phyloP scores from a whole-genome alignment of 2,797 vertebrate genomes.

The Syndactyla subalaris region DNA sequence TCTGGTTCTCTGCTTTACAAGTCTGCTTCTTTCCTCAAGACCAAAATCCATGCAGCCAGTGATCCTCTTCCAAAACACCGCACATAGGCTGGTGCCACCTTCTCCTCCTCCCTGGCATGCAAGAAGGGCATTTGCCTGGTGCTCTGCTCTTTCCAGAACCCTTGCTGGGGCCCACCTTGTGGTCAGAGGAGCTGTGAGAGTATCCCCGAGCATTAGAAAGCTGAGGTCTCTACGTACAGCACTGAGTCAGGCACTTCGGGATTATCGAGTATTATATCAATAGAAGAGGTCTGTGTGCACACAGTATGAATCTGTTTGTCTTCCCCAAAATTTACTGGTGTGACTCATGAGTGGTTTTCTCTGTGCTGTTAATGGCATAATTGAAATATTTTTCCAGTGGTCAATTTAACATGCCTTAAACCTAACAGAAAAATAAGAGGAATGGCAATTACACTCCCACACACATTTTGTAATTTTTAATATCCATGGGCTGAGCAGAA shows the following conservation, averaged over 20 bases:
- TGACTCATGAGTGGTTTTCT: constrained; percentile 50
- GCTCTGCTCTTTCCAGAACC: neutral
- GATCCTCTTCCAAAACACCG: neutral
- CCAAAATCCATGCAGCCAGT: neutral
- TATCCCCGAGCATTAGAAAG: neutral
- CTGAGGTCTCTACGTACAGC: neutral
- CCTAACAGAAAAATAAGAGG: neutral
- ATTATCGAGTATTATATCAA: constrained; percentile 30
- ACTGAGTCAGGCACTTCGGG: neutral
- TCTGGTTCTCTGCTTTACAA: neutral
- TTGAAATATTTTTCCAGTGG: constrained; percentile 44
- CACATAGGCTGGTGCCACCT: neutral
- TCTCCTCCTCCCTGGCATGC: fast-evolving
- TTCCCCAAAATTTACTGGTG: constrained; percentile 53
- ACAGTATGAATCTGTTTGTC: constrained; percentile 45
- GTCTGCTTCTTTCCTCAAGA: neutral
- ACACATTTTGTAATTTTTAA: neutral
- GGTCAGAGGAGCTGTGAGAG: neutral
- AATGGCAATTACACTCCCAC: constrained; percentile 40
- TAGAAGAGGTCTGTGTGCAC: constrained; percentile 45
- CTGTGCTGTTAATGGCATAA: constrained; percentile 23
- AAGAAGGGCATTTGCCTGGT: neutral
- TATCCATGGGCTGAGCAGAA: neutral
- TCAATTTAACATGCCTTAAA: constrained; percentile 43
- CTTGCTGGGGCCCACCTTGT: fast-evolving